Evolutionary conservation across 1,140 invertebrate species (phyloP).

Genomic region (Drosophila ohnishii): DNA sequence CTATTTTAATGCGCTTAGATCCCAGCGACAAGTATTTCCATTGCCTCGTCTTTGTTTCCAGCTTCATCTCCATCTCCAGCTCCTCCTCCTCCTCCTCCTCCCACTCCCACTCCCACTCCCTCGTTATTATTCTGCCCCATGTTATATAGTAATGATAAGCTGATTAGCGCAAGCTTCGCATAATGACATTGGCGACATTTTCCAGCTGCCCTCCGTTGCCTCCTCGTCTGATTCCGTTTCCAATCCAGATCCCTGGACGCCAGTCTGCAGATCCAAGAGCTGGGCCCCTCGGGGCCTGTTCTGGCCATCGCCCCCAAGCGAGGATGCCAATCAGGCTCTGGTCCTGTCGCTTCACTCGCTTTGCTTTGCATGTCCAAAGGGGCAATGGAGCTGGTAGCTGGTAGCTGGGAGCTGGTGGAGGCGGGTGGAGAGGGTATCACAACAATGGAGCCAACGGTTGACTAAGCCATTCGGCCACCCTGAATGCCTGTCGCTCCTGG

Average conservation of each 20-base stretch:
- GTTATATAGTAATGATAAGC: conserved; percentile 75
- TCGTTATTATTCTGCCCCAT: conserved; percentile 21
- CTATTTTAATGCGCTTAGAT: conserved; percentile 71
- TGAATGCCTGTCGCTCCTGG: conserved; percentile 14
- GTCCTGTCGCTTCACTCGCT: conserved; percentile 9
- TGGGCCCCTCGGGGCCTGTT: conserved; percentile 13
- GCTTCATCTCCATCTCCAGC: neutral
- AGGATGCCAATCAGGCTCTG: conserved; percentile 53
- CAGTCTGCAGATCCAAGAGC: conserved; percentile 16
- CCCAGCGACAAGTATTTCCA: conserved; percentile 60
- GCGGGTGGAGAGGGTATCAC: neutral
- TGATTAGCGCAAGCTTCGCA: conserved; percentile 68
- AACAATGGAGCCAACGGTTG: conserved; percentile 47
- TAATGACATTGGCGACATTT: conserved; percentile 74
- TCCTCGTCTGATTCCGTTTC: conserved; percentile 6
- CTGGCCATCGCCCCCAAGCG: conserved; percentile 31
- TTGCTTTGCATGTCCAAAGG: conserved; percentile 25
- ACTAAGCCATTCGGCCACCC: conserved; percentile 30
- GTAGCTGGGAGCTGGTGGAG: neutral
- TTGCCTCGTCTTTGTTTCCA: conserved; percentile 23
- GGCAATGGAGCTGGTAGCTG: neutral
- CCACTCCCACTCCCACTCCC: neutral
- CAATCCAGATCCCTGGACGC: conserved; percentile 13
- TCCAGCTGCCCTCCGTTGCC: conserved; percentile 32
- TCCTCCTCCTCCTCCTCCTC: neutral